These are phyloP conservation scores for Psettodes erumei DNA, from an alignment of 2,113 vertebrate species.

Conservation along the genomic window DNA sequence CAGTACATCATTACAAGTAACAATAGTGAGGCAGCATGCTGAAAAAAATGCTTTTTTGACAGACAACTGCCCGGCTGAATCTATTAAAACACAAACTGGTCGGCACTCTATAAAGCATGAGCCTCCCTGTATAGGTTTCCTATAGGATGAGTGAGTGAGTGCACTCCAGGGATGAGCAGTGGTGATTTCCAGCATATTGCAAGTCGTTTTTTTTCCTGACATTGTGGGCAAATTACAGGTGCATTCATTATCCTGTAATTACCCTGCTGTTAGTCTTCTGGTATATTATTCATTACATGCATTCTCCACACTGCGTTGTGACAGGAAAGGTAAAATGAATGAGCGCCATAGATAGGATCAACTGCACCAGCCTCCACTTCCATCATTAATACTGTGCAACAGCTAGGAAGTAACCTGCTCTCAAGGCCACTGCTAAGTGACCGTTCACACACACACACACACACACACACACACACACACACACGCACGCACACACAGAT, in stretches of 20 bases:
- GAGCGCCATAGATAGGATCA: constrained; percentile 67
- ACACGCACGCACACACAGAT: background rate
- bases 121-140: constrained; percentile 33
- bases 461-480: background rate
- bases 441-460: constrained; percentile 7
- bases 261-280: constrained; percentile 81
- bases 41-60: constrained; percentile 48
- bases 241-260: constrained; percentile 86
- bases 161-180: constrained; percentile 58
- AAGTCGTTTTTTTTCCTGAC: constrained; percentile 59
- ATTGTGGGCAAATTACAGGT: constrained; percentile 81
- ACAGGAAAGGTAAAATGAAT: constrained; percentile 80
- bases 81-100: constrained; percentile 38
- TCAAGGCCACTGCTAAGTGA: constrained; percentile 77
- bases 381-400: constrained; percentile 74
- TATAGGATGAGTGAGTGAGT: constrained; percentile 44
- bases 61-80: constrained; percentile 36
- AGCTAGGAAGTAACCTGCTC: constrained; percentile 68
- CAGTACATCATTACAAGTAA: constrained; percentile 20
- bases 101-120: background rate
- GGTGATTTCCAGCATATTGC: constrained; percentile 63
- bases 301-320: constrained; percentile 71
- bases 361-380: constrained; percentile 57
- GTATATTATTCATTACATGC: constrained; percentile 82
- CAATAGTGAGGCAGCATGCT: background rate